phyloP scores from a whole-genome alignment of 1,140 invertebrate genomes.

The Andricus grossulariae region DNA sequence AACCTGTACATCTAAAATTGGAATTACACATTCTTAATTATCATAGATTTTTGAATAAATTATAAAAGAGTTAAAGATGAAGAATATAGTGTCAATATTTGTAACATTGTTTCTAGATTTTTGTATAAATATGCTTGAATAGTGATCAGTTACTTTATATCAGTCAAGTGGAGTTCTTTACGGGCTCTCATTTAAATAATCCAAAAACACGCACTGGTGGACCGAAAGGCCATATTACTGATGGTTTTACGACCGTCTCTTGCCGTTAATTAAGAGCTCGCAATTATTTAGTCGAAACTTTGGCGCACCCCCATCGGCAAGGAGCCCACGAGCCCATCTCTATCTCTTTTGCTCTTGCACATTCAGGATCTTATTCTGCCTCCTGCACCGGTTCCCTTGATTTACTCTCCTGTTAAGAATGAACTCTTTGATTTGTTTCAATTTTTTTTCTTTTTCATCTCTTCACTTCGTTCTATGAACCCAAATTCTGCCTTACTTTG shows the following conservation, averaged over 20 bases:
- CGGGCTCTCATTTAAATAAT: constrained; percentile 70
- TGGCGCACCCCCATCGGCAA: constrained; percentile 73
- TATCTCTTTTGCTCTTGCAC: constrained; percentile 39
- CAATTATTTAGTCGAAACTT: constrained; percentile 74
- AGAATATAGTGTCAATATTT: background rate
- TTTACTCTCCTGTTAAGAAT: constrained; percentile 69
- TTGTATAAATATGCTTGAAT: background rate
- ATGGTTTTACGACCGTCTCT: constrained; percentile 73
- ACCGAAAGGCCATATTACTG: constrained; percentile 61
- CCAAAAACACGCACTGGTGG: constrained; percentile 70
- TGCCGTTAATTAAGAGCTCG: constrained; percentile 75
- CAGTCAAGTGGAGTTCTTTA: constrained; percentile 62
- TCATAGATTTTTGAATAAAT: no score
- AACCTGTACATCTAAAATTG: no score
- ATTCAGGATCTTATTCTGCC: constrained; percentile 35
- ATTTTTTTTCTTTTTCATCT: constrained; percentile 44
- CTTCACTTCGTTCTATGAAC: constrained; percentile 38
- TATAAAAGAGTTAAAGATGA: background rate
- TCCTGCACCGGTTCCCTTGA: constrained; percentile 58
- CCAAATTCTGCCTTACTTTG: background rate
- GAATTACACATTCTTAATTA: no score
- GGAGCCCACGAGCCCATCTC: constrained; percentile 55
- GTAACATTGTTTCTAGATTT: constrained; percentile 10
- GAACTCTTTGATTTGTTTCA: constrained; percentile 46
- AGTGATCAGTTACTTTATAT: constrained; percentile 34